Evolutionary conservation across 2,888 invertebrate genomes (phyloP).

Genomic region (Atethmia centrago): DNA sequence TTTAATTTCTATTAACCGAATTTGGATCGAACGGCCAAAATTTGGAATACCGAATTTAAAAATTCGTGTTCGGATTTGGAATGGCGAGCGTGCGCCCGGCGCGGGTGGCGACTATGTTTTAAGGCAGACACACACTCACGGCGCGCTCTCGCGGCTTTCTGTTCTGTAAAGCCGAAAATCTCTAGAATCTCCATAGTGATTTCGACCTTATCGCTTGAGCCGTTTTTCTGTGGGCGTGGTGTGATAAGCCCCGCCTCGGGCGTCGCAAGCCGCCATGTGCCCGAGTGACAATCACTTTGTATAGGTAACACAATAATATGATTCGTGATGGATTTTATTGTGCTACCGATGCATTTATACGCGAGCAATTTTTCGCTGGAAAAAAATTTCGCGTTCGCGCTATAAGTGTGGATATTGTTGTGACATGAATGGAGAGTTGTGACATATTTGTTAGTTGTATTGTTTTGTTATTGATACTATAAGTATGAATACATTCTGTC

Average conservation of each 20-base stretch:
- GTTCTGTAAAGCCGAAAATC: constrained; percentile 87
- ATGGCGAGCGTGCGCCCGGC: constrained; percentile 84
- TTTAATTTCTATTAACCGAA: constrained; percentile 52
- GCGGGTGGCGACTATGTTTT: constrained; percentile 85
- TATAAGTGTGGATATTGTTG: constrained; percentile 46
- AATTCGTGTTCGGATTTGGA: constrained; percentile 73
- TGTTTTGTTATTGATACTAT: constrained; percentile 2
- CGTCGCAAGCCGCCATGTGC: constrained; percentile 85
- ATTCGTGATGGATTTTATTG: constrained; percentile 90
- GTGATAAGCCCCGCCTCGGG: constrained; percentile 80
- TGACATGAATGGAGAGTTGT: constrained; percentile 38
- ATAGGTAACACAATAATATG: constrained; percentile 91
- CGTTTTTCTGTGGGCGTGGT: constrained; percentile 84
- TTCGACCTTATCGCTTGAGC: constrained; percentile 86
- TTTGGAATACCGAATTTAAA: constrained; percentile 67
- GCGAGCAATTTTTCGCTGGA: constrained; percentile 78
- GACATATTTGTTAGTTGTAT: neutral
- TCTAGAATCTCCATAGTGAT: constrained; percentile 84
- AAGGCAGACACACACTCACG: constrained; percentile 81
- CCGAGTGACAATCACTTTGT: constrained; percentile 90
- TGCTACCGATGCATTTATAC: constrained; percentile 87
- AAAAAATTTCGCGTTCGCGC: constrained; percentile 61
- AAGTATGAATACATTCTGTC: neutral
- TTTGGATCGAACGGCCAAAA: constrained; percentile 44
- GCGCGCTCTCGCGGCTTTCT: constrained; percentile 77